These are phyloP conservation scores for Brachypodius melanocephalos DNA, from an alignment of 2,113 vertebrate genomes.

Conservation along the genomic window DNA sequence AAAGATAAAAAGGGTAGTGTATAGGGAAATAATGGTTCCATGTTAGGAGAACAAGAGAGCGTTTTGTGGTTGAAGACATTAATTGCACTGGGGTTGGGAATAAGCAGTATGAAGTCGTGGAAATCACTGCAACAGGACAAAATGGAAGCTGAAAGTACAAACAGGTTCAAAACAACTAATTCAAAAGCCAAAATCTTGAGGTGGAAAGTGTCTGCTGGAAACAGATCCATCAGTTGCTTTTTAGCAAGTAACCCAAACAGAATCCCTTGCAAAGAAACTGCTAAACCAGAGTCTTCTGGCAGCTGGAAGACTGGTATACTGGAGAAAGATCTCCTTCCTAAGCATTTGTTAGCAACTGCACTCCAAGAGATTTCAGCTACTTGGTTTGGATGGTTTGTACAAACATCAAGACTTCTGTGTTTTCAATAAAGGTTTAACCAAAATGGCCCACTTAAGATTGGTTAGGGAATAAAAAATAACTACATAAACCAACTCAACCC, in stretches of 20 bases:
- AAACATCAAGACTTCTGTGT: background rate
- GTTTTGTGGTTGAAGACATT: background rate
- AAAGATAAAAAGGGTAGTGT: background rate
- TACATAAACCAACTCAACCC: background rate
- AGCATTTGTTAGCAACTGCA: background rate
- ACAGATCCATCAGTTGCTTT: background rate
- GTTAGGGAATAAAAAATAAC: background rate
- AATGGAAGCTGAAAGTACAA: background rate
- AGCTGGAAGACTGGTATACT: background rate
- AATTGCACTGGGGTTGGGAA: background rate
- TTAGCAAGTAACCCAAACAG: background rate
- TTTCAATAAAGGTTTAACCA: background rate
- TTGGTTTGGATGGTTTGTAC: background rate
- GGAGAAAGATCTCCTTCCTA: background rate
- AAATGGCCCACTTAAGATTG: background rate
- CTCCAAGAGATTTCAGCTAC: background rate
- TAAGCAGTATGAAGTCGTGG: background rate
- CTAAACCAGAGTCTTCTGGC: background rate
- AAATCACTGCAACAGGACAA: background rate
- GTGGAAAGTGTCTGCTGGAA: background rate
- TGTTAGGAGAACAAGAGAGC: background rate
- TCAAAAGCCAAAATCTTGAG: background rate
- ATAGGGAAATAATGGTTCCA: background rate
- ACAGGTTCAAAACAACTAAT: background rate
- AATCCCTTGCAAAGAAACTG: background rate